Percentiles rank a stretch among this genome's conserved stretches.
These are phyloP conservation scores for Iguana delicatissima DNA, from an alignment of 2,797 vertebrate genomes.

Conservation along the genomic window DNA sequence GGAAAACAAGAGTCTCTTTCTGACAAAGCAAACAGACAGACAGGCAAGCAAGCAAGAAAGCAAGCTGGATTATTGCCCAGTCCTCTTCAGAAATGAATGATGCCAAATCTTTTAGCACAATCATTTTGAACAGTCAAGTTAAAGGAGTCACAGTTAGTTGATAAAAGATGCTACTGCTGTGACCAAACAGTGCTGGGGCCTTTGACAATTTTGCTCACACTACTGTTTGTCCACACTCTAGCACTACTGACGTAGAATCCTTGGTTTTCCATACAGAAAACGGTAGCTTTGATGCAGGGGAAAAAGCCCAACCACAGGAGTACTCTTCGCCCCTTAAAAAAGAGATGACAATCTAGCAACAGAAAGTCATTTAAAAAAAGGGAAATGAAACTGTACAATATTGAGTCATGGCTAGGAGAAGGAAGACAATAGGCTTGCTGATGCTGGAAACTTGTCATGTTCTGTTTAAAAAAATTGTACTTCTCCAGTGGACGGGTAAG, in stretches of 20 bases:
- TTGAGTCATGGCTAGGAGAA: not conserved
- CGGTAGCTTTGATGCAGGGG: not conserved
- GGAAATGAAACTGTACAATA: not conserved
- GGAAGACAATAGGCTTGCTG: not conserved
- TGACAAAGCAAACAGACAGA: conserved; percentile 35
- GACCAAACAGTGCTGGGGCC: not conserved
- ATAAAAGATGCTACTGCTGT: conserved; percentile 62
- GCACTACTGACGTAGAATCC: not conserved
- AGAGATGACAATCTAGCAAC: not conserved
- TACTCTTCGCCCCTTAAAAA: not conserved
- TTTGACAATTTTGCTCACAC: not conserved
- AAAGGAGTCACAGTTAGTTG: conserved; percentile 67
- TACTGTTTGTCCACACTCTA: not conserved
- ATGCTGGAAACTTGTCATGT: not conserved
- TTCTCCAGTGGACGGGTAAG: not conserved
- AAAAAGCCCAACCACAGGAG: not conserved
- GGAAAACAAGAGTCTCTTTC: conserved; percentile 67
- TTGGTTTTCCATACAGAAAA: not conserved
- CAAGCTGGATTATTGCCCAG: conserved; percentile 72
- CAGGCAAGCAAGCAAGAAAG: not conserved
- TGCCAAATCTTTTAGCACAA: conserved; percentile 53
- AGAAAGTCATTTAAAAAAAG: not conserved
- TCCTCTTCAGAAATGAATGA: conserved; percentile 72
- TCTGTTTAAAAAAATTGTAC: not conserved
- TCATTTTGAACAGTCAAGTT: conserved; percentile 69